Evolutionary conservation across 2,797 vertebrate genomes (phyloP).

Genomic region (Gobionotothen gibberifrons): DNA sequence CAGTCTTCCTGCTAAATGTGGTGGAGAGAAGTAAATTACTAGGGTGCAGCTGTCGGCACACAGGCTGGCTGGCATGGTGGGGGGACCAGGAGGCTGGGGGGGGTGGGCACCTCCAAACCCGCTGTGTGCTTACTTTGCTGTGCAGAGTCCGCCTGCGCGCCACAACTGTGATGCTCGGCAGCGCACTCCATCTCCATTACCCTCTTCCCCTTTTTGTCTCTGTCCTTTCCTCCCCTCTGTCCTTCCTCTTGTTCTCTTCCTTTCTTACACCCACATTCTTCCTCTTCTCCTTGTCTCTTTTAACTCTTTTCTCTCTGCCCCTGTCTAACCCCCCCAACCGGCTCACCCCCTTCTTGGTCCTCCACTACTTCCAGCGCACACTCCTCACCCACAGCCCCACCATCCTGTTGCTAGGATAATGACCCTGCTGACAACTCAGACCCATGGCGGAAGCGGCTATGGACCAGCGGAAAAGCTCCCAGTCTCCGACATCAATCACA

Average conservation of each 20-base stretch:
- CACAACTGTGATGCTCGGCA: constrained; percentile 85
- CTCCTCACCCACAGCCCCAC: constrained; percentile 50
- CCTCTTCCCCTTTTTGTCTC: constrained; percentile 26
- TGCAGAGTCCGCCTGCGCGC: constrained; percentile 91
- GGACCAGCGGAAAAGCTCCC: constrained; percentile 71
- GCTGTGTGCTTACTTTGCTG: constrained; percentile 96
- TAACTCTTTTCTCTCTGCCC: constrained; percentile 30
- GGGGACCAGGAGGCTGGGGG: constrained; percentile 82
- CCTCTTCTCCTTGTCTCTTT: constrained; percentile 30
- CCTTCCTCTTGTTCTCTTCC: constrained; percentile 33
- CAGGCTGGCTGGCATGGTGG: constrained; percentile 75
- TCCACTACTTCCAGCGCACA: constrained; percentile 60
- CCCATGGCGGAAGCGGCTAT: constrained; percentile 74
- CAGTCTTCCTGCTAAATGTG: constrained; percentile 93
- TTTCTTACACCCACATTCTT: constrained; percentile 38
- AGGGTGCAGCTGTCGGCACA: constrained; percentile 90
- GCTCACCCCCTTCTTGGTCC: not conserved
- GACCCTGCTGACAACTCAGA: constrained; percentile 77
- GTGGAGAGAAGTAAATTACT: constrained; percentile 95
- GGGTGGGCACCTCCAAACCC: constrained; percentile 85
- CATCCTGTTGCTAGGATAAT: constrained; percentile 73
- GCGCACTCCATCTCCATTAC: constrained; percentile 46
- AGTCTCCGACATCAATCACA: constrained; percentile 81
- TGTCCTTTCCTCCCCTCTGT: constrained; percentile 33
- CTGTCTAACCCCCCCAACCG: constrained; percentile 28